These are phyloP conservation scores for Tychaedon coryphoeus DNA, from an alignment of 2,113 vertebrate species.

Conservation along the genomic window DNA sequence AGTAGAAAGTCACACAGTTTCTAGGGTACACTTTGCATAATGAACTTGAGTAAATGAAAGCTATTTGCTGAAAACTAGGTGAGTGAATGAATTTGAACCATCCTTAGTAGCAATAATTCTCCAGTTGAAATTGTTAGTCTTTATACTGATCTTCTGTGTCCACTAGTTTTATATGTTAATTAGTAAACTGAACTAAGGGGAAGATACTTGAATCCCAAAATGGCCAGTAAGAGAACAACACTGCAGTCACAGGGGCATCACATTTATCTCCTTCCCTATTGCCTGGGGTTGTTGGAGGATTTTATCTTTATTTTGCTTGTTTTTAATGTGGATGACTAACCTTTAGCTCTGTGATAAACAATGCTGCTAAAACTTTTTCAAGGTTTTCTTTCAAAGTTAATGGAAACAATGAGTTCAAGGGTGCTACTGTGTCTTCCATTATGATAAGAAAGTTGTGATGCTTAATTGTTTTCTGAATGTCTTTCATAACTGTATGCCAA, in stretches of 20 bases:
- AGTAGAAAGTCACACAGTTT: background rate
- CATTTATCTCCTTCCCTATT: background rate
- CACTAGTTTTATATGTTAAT: background rate
- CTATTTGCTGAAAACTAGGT: background rate
- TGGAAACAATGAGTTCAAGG: background rate
- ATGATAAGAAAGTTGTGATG: background rate
- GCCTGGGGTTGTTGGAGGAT: fast-evolving
- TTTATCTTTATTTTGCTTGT: background rate
- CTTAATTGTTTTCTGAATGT: background rate
- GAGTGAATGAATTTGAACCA: background rate
- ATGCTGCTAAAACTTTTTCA: background rate
- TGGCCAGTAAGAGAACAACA: background rate
- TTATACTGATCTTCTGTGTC: background rate
- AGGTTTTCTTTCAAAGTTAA: background rate
- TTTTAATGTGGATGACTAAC: background rate
- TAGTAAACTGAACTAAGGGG: background rate
- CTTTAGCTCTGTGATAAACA: background rate
- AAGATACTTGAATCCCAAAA: background rate
- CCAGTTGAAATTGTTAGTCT: background rate
- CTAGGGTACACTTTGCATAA: background rate
- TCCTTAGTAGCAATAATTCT: background rate
- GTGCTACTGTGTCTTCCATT: background rate
- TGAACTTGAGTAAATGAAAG: background rate
- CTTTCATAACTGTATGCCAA: background rate
- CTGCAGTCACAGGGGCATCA: background rate